Conservation (phyloP, 2,888 invertebrate species). For the Lydus trimaculatus region DNA sequence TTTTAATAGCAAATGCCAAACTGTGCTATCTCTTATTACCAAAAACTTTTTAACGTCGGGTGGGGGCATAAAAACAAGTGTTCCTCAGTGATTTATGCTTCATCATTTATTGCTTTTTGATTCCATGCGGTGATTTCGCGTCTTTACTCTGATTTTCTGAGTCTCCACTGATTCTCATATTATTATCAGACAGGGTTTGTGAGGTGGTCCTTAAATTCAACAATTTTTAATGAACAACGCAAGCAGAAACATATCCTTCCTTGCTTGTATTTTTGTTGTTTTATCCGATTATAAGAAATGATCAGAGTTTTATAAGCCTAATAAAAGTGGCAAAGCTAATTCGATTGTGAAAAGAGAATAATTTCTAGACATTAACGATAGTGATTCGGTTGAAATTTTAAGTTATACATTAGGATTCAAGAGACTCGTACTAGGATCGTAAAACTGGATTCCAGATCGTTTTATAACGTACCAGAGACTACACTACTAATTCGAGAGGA, state of each 20-base stretch:
- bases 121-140: conserved; percentile 15
- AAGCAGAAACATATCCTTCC: too few species aligned
- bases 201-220: background rate
- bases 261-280: too few species aligned
- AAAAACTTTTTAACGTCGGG: conserved; percentile 47
- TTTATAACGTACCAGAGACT: conserved; percentile 47
- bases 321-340: conserved; percentile 19
- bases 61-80: conserved; percentile 44
- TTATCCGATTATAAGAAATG: too few species aligned
- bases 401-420: conserved; percentile 49
- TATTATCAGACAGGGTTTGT: background rate
- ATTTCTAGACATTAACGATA: conserved; percentile 40
- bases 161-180: background rate
- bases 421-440: conserved; percentile 42
- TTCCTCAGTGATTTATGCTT: conserved; percentile 41
- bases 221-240: too few species aligned
- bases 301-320: background rate
- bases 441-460: conserved; percentile 47
- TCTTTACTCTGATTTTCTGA: background rate
- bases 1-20: conserved; percentile 54
- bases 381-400: conserved; percentile 44
- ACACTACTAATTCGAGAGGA: conserved; percentile 41
- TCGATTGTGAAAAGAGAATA: conserved; percentile 41
- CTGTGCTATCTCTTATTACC: conserved; percentile 49
- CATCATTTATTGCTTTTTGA: conserved; percentile 39